Conservation (phyloP, 1,140 invertebrate genomes). For the Gyrodactylus salaris region DNA sequence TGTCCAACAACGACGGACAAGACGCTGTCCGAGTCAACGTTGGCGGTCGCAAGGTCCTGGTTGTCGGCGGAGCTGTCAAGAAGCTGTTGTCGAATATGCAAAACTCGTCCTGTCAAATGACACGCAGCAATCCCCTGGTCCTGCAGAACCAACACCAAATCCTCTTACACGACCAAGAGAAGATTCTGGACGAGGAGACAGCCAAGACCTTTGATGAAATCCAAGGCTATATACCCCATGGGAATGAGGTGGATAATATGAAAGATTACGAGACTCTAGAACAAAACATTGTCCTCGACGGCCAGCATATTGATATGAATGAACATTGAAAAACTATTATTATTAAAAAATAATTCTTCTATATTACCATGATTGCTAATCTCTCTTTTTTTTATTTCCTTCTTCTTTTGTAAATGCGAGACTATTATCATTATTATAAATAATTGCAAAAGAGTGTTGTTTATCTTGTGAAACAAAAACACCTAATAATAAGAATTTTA, state of each 20-base stretch:
- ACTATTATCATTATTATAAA: too few species aligned
- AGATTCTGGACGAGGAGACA: too few species aligned
- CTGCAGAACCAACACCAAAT: background rate
- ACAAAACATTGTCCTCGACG: background rate
- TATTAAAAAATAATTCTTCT: too few species aligned
- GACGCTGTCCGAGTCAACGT: background rate
- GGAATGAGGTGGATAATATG: background rate
- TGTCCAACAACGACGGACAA: background rate
- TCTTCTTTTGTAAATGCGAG: too few species aligned
- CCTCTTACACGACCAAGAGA: too few species aligned
- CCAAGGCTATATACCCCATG: background rate
- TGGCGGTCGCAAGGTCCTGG: background rate
- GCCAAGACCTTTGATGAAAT: background rate
- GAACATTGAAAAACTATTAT: too few species aligned
- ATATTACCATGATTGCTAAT: too few species aligned
- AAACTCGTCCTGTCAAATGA: background rate
- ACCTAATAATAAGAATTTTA: too few species aligned
- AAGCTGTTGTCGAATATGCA: background rate
- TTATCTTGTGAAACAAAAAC: too few species aligned
- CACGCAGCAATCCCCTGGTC: background rate
- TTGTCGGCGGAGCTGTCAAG: background rate
- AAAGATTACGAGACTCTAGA: background rate
- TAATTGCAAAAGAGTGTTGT: too few species aligned
- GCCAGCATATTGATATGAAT: background rate
- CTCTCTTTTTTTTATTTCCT: too few species aligned